Base-by-base conservation (phyloP, 2,797 vertebrate genomes). In the Toxotes lorentzi region DNA sequence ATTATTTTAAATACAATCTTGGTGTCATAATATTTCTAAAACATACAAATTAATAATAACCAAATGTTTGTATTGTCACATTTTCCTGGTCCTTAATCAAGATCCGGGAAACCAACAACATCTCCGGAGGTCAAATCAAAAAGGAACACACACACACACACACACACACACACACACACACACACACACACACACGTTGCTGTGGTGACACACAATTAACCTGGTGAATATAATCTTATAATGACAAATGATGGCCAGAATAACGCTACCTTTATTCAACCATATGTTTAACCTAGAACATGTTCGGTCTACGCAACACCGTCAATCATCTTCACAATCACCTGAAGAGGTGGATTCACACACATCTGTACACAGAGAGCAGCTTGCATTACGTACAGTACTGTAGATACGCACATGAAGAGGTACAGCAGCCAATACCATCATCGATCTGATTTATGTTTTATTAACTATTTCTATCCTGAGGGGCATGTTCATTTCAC, bases 401-500 rank as follows among this genome's bases (percentile, higher is more conserved):
- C 14, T 51, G 40, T 7, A 12, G 48, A 23, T 70, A 21, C 35
- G 34, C 45, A 53, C 68, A 69, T 45, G 38, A 73, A 2, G 45
- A 53, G 19, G 81, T 75, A 83, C 17, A 5, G n/a, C 17, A 62
- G 50, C 57, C 59, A 72, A 76, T 60, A 24, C 21, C 13, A 27
- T 64, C 66, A 76, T 78, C 48, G 16, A 19, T 66, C 21, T 86
- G 79, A 90, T 88, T 80, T 83, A 86, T 82, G 45, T 77, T 50
- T 78, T 79, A 82, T 90, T 87, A 88, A 87, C 83, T 73, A 63
- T 90, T 92, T 90, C 74, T 24, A 40, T 83, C 79, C 73, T 30
- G 57, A 63, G 76, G 81, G 77, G 56, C 70, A 45, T 79, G 80
- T 86, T 94, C 88, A 94, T 93, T 94, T 89, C 76, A 80, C 76